Evolutionary conservation across 2,113 vertebrate genomes (phyloP).

Genomic region (Beaufortia kweichowensis): DNA sequence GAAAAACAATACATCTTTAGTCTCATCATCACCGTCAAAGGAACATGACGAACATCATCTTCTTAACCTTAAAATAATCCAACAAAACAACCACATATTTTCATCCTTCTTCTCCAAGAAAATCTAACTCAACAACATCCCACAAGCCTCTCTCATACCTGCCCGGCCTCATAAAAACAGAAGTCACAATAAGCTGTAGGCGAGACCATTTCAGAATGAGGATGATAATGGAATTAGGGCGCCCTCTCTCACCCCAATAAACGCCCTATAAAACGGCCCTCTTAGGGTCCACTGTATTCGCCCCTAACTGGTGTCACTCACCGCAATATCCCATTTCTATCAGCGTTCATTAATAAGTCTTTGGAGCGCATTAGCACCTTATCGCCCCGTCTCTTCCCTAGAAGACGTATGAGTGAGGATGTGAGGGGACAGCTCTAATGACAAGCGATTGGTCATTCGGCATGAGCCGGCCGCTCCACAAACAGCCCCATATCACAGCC

Average conservation of each 20-base stretch:
- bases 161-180: conserved; percentile 4
- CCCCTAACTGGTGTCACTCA: conserved; percentile 38
- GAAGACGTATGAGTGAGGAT: conserved; percentile 77
- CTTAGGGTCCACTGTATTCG: conserved; percentile 78
- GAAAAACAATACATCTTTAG: no score
- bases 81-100: no score
- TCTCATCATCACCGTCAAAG: no score
- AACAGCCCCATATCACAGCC: conserved; percentile 38
- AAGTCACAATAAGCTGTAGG: conserved; percentile 70
- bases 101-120: no score
- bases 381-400: conserved; percentile 68
- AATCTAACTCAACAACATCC: background rate
- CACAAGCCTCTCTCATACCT: conserved; percentile 17
- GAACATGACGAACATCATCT: no score
- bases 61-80: no score
- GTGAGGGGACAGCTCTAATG: conserved; percentile 73
- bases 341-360: conserved; percentile 82
- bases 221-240: conserved; percentile 77
- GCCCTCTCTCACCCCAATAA: conserved; percentile 7
- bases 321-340: conserved; percentile 80
- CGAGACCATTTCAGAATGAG: conserved; percentile 77
- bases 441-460: conserved; percentile 75
- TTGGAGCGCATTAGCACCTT: conserved; percentile 83
- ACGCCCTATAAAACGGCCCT: conserved; percentile 77
- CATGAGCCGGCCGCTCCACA: conserved; percentile 59